Conservation (phyloP, 2,888 invertebrate species). For the Hirtodrosophila histrioides region DNA sequence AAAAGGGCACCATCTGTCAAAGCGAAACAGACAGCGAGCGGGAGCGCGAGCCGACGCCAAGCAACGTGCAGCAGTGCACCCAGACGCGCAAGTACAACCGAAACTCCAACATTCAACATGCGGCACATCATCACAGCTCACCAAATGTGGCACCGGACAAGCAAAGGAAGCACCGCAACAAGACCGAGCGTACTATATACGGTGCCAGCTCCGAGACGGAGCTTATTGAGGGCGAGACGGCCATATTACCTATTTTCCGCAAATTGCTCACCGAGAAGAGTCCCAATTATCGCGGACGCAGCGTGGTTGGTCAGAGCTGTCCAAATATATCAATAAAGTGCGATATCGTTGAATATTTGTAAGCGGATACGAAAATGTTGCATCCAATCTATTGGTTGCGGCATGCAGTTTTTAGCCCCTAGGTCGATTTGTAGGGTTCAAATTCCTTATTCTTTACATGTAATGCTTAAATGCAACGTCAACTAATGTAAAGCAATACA, state of each 20-base stretch:
- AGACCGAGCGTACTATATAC: constrained; percentile 86
- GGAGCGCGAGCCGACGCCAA: constrained; percentile 82
- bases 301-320: constrained; percentile 90
- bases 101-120: constrained; percentile 82
- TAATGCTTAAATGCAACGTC: constrained; percentile 12
- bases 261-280: constrained; percentile 94
- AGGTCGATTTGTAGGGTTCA: constrained; percentile 51
- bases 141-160: constrained; percentile 87
- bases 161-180: constrained; percentile 82
- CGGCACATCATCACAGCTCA: constrained; percentile 87
- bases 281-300: constrained; percentile 86
- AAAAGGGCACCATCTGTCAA: constrained; percentile 85
- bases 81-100: constrained; percentile 81
- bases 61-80: constrained; percentile 73
- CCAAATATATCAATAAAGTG: constrained; percentile 98
- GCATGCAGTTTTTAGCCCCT: constrained; percentile 42
- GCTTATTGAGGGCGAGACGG: constrained; percentile 89
- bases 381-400: constrained; percentile 6
- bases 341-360: constrained; percentile 97
- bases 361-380: constrained; percentile 77
- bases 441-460: constrained; percentile 45
- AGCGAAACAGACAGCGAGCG: constrained; percentile 86
- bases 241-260: constrained; percentile 95
- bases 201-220: constrained; percentile 94
- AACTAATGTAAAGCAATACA: constrained; percentile 41